Evolutionary conservation across 2,888 invertebrate species (phyloP).

Genomic region (Leptarthrus brevirostris): DNA sequence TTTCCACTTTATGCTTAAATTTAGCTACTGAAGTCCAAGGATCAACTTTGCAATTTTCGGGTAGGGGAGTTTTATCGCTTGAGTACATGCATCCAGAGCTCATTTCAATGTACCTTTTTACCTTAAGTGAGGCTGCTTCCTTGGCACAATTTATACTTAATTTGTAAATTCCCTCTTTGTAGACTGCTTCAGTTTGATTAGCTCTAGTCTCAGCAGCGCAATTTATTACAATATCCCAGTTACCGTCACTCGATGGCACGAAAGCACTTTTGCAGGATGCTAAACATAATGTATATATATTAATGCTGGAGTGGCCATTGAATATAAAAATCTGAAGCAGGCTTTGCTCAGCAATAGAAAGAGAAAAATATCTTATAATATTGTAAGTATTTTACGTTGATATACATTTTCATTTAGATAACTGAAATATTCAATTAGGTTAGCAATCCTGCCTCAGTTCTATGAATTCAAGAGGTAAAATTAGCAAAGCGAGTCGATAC

Average conservation of each 20-base stretch:
- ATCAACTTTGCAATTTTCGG: constrained; percentile 80
- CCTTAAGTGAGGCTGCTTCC: constrained; percentile 77
- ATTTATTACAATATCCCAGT: constrained; percentile 85
- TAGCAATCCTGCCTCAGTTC: no score
- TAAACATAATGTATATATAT: constrained; percentile 61
- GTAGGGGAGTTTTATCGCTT: constrained; percentile 80
- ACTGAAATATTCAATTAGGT: no score
- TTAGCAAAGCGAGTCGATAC: constrained; percentile 66
- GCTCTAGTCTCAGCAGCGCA: constrained; percentile 92
- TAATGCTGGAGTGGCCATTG: no score
- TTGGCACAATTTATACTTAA: constrained; percentile 86
- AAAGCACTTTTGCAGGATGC: constrained; percentile 86
- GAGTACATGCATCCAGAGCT: constrained; percentile 86
- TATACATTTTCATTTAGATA: no score
- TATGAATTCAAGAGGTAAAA: not conserved
- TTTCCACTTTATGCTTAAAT: constrained; percentile 86
- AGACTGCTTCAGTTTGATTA: constrained; percentile 89
- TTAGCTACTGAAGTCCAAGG: constrained; percentile 88
- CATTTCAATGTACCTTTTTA: constrained; percentile 82
- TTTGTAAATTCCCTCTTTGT: constrained; percentile 88
- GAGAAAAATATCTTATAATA: no score
- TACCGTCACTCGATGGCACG: constrained; percentile 71
- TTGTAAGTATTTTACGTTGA: no score
- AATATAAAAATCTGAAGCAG: no score
- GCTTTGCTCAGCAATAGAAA: no score